Base-by-base conservation (phyloP, 2,888 invertebrate genomes). In the Cephus spinipes region DNA sequence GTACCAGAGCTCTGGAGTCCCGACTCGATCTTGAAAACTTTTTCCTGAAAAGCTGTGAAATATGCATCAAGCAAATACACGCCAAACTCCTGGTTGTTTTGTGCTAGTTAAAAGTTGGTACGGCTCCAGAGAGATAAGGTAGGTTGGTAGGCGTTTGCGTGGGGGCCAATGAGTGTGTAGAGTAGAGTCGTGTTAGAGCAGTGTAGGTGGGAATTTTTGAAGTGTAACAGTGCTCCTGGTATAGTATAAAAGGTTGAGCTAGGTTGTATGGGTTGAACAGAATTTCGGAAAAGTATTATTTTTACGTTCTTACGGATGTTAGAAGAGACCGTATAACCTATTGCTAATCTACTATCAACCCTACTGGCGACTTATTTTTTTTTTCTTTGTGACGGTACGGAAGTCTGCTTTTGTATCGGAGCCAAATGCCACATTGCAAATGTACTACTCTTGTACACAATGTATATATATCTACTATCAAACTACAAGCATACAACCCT, bases 21-120 rank as follows among this genome's bases (percentile, higher is more conserved):
- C 23, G 23, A 55, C 55, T 55, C 23, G 55, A 23, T 23, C 6
- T 23, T 23, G 55, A 55, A 55, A 55, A 55, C 23, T 55, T 55
- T 55, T 55, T 55, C 55, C 55, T 55, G 55, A 55, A 55, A 55
- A 55, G 55, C 55, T 55, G 23, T 55, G 55, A 55, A 55, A 55
- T 55, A 71, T 71, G 32, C 71, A 71, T 31, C 32, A 55, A 74
- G 79, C 77, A 78, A 76, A 75, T 78, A 82, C 81, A 79, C 81
- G 81, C 82, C 82, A 82, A 81, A 82, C 76, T 76, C 76, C 73
- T 80, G 31, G 71, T 82, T 83, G 80, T 83, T 80, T 83, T 80
- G 81, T 77, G 83, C 83, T 83, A 83, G 81, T 83, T 83, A 83
- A 83, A 83, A 83, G 81, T 83, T 83, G 83, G 83, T 81, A 77